These are phyloP conservation scores for Chalcosyrphus nemorum DNA, from an alignment of 2,888 invertebrate species.

Conservation along the genomic window DNA sequence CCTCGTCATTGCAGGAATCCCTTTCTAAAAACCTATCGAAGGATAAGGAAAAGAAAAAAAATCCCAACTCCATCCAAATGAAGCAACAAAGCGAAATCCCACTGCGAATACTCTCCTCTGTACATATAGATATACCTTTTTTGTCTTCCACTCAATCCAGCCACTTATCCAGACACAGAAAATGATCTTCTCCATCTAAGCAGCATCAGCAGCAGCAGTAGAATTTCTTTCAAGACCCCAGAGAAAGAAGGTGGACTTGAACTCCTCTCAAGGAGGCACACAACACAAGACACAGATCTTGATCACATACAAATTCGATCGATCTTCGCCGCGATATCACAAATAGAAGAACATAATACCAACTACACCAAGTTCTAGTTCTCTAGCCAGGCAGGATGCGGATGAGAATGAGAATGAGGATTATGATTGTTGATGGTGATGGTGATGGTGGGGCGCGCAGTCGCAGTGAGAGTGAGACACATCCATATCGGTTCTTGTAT, in stretches of 20 bases:
- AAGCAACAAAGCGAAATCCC: slow-evolving; percentile 61
- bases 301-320: slow-evolving; percentile 68
- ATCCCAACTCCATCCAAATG: slow-evolving; percentile 29
- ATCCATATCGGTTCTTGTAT: slow-evolving; percentile 64
- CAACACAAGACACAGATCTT: slow-evolving; percentile 60
- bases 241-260: slow-evolving; percentile 6
- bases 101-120: slow-evolving; percentile 26
- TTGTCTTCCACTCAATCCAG: slow-evolving; percentile 28
- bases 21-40: slow-evolving; percentile 4
- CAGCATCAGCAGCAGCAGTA: not conserved
- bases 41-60: too few species aligned
- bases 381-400: not conserved
- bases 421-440: slow-evolving; percentile 31
- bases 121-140: too few species aligned
- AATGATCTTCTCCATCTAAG: slow-evolving; percentile 20
- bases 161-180: slow-evolving; percentile 57
- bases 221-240: not conserved
- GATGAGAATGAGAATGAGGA: slow-evolving; percentile 39
- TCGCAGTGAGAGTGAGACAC: slow-evolving; percentile 13
- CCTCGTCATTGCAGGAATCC: slow-evolving; percentile 21
- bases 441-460: not conserved
- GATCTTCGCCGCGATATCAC: slow-evolving; percentile 61
- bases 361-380: slow-evolving; percentile 30
- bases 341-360: slow-evolving; percentile 45
- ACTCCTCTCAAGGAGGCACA: slow-evolving; percentile 16